phyloP scores from a whole-genome alignment of 2,113 vertebrate genomes.

The Petrocephalus microphthalmus region DNA sequence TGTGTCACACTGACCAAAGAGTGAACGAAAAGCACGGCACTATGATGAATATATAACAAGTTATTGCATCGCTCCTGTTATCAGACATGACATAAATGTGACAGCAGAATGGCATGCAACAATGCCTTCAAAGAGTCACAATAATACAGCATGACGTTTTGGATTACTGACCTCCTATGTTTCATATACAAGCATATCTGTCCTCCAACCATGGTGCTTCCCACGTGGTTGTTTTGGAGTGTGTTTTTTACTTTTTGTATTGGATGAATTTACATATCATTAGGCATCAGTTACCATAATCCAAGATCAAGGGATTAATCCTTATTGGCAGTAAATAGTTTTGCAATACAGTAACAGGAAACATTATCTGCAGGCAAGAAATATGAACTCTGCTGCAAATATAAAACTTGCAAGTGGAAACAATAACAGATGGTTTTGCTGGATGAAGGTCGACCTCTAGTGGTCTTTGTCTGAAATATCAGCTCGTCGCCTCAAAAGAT shows the following conservation, averaged over 20 bases:
- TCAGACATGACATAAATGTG: neutral
- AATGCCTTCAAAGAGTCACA: neutral
- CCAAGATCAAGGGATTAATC: neutral
- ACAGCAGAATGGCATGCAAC: neutral
- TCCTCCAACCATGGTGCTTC: neutral
- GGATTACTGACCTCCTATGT: neutral
- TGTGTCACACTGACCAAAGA: neutral
- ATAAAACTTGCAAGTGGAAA: neutral
- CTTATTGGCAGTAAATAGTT: neutral
- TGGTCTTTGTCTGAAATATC: neutral
- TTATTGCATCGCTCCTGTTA: neutral
- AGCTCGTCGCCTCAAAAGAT: neutral
- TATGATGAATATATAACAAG: neutral
- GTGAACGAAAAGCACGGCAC: neutral
- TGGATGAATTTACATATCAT: neutral
- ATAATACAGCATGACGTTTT: neutral
- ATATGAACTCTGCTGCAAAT: neutral
- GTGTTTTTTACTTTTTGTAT: neutral
- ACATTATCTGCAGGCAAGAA: neutral
- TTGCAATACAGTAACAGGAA: neutral
- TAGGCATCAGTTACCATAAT: neutral
- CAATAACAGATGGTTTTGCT: neutral
- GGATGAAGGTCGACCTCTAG: neutral
- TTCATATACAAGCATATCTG: neutral
- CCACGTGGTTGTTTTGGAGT: neutral